A percentile compares a stretch with the other conserved stretches of the same genome.
phyloP scores from a whole-genome alignment of 2,113 vertebrate genomes.

The Eidolon helvum region DNA sequence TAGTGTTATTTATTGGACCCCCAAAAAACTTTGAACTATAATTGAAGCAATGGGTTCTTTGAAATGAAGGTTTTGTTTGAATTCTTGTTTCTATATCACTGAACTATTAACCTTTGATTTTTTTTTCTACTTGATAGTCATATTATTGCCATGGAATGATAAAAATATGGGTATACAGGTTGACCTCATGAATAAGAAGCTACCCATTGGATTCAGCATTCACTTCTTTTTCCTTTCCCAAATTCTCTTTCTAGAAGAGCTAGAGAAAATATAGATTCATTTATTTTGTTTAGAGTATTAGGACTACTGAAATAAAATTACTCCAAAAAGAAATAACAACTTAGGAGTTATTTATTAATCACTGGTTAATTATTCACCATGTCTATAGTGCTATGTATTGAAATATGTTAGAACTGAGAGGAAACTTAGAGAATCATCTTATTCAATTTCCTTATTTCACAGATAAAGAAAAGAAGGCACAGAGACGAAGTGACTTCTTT shows the following conservation, averaged over 20 bases:
- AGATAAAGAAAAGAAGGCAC: not conserved
- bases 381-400: not conserved
- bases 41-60: not conserved
- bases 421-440: not conserved
- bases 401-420: not conserved
- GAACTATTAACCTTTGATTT: not conserved
- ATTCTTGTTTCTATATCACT: not conserved
- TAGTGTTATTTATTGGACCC: not conserved
- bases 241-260: not conserved
- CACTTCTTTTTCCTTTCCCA: not conserved
- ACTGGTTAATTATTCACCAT: not conserved
- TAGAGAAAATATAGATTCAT: not conserved
- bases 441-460: not conserved
- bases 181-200: not conserved
- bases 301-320: constrained; percentile 28
- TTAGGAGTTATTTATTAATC: not conserved
- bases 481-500: not conserved
- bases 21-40: not conserved
- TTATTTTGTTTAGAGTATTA: not conserved
- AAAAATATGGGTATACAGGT: not conserved
- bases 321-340: not conserved
- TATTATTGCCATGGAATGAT: not conserved
- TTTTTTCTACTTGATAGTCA: not conserved
- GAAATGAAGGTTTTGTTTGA: constrained; percentile 10
- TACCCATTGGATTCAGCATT: not conserved